A percentile compares a stretch with the other conserved stretches of the same genome.
phyloP scores from a whole-genome alignment of 2,888 invertebrate species.

The Lasioglossum oenotherae region DNA sequence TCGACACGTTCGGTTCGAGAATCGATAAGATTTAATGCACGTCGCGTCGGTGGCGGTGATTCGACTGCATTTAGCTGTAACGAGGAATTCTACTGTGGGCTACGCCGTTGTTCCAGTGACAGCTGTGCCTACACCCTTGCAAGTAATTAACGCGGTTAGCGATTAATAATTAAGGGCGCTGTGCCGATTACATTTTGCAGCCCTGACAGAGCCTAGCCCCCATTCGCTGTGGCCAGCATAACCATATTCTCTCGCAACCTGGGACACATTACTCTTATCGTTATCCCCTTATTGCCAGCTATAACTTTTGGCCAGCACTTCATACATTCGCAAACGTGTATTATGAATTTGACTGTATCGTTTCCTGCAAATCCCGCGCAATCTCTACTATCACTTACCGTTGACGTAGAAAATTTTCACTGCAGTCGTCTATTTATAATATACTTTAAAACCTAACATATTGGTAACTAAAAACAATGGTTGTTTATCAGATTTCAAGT shows the following conservation, averaged over 20 bases:
- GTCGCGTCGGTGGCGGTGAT: conserved; percentile 25
- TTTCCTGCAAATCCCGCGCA: neutral
- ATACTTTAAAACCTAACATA: neutral
- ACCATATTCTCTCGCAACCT: conserved; percentile 69
- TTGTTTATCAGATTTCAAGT: neutral
- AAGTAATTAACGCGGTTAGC: conserved; percentile 83
- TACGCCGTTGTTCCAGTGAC: conserved; percentile 80
- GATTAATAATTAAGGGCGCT: conserved; percentile 83
- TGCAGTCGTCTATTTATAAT: neutral
- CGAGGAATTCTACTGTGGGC: conserved; percentile 50
- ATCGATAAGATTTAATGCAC: conserved; percentile 52
- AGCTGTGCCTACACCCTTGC: conserved; percentile 77
- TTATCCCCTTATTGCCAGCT: conserved; percentile 61
- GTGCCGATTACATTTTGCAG: conserved; percentile 83
- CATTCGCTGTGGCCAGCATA: conserved; percentile 66
- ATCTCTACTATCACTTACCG: neutral
- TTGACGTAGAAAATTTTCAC: neutral
- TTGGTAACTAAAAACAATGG: neutral
- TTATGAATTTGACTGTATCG: conserved; percentile 23
- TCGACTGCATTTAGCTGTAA: conserved; percentile 40
- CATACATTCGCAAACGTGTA: neutral
- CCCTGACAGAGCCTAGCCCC: conserved; percentile 66
- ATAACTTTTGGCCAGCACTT: conserved; percentile 47
- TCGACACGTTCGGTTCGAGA: neutral
- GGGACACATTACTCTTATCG: conserved; percentile 76